Evolutionary conservation across 1,140 invertebrate genomes (phyloP).

Genomic region (Drosophila trapezifrons): DNA sequence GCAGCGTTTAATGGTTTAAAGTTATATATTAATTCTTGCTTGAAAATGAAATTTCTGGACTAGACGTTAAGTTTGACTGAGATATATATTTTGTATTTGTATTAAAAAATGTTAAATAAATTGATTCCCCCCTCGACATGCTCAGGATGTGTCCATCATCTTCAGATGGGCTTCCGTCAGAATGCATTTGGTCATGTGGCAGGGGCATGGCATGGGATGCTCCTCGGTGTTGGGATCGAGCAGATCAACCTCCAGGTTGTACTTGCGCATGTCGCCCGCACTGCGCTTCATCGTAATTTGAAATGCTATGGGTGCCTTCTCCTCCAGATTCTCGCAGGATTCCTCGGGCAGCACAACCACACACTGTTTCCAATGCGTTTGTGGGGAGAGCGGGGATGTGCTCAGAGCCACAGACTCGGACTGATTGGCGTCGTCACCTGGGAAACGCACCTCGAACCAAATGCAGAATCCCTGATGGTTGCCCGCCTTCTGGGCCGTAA

Average conservation of each 20-base stretch:
- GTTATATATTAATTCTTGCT: slow-evolving; percentile 16
- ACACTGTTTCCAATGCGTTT: slow-evolving; percentile 99
- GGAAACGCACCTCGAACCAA: slow-evolving; percentile 88
- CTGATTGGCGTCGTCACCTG: slow-evolving; percentile 67
- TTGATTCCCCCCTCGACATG: slow-evolving; percentile 18
- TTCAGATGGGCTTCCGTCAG: slow-evolving; percentile 86
- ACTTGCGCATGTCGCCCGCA: slow-evolving; percentile 83
- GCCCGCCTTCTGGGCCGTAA: slow-evolving; percentile 86
- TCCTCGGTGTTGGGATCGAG: slow-evolving; percentile 88
- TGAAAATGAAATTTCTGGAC: slow-evolving; percentile 19
- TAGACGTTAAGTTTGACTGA: slow-evolving; percentile 79
- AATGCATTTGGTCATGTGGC: slow-evolving; percentile 91
- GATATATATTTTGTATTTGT: slow-evolving; percentile 69
- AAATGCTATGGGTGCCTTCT: slow-evolving; percentile 88
- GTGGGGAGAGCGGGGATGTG: slow-evolving; percentile 89
- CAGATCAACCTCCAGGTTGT: slow-evolving; percentile 88
- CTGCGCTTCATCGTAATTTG: slow-evolving; percentile 87
- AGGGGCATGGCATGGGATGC: slow-evolving; percentile 91
- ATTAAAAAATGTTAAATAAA: slow-evolving; percentile 56
- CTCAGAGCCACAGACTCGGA: slow-evolving; percentile 86
- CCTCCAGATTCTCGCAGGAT: slow-evolving; percentile 84
- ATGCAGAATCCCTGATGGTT: slow-evolving; percentile 90
- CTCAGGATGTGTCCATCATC: slow-evolving; percentile 67
- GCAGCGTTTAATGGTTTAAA: slow-evolving; percentile 67
- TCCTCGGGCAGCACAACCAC: slow-evolving; percentile 90